Evolutionary conservation across 2,888 invertebrate species (phyloP).

Genomic region (Sarcophaga subvicina): DNA sequence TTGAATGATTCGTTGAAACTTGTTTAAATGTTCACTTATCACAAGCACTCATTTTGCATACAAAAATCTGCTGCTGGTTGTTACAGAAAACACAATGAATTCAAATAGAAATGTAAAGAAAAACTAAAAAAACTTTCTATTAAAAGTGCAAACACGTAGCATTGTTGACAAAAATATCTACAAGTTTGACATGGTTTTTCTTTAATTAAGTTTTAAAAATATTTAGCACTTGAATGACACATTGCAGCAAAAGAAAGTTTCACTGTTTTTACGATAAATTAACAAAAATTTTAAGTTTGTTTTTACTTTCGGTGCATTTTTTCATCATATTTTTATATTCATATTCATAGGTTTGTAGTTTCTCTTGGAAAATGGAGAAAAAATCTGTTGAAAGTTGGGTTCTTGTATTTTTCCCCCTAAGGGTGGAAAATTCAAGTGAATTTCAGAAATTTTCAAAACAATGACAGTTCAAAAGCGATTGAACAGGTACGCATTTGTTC

Average conservation of each 20-base stretch:
- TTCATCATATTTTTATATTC: slow-evolving; percentile 15
- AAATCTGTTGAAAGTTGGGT: too few species aligned
- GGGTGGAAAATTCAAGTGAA: too few species aligned
- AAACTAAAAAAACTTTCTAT: slow-evolving; percentile 14
- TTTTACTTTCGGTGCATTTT: not conserved
- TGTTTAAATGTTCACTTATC: slow-evolving; percentile 7
- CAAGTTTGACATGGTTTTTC: slow-evolving; percentile 31
- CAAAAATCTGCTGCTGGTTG: slow-evolving; percentile 1
- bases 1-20: not conserved
- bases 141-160: slow-evolving; percentile 45
- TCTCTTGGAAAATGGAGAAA: too few species aligned
- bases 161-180: slow-evolving; percentile 47
- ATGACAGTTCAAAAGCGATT: too few species aligned
- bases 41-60: slow-evolving; percentile 7
- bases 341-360: not conserved
- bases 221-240: slow-evolving; percentile 35
- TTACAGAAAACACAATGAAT: not conserved
- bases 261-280: slow-evolving; percentile 40
- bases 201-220: slow-evolving; percentile 44
- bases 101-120: not conserved
- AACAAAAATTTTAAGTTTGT: slow-evolving; percentile 14
- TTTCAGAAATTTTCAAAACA: too few species aligned
- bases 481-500: too few species aligned
- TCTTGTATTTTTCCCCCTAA: too few species aligned
- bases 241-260: slow-evolving; percentile 28